Conservation (phyloP, 2,797 vertebrate genomes). For the Sphaeramia orbicularis region DNA sequence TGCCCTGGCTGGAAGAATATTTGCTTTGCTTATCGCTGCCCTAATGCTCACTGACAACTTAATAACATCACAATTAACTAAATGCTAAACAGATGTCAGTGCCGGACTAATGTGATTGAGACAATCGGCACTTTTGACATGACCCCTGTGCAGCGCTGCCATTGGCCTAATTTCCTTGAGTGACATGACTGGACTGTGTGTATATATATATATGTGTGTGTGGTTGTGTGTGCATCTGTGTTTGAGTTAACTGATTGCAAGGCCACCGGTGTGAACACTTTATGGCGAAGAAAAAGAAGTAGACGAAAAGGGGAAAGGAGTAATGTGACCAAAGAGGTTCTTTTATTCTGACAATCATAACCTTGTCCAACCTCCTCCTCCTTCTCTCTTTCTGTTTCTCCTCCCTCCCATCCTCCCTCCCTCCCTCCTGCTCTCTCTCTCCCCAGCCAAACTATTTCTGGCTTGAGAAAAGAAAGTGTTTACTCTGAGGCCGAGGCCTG, state of each 20-base stretch:
- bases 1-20: constrained; percentile 81
- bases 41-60: constrained; percentile 98
- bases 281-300: constrained; percentile 26
- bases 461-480: constrained; percentile 88
- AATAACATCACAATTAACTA: constrained; percentile 98
- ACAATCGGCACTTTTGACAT: constrained; percentile 94
- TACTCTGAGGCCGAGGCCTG: constrained; percentile 84
- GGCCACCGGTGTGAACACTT: constrained; percentile 62
- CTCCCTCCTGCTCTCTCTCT: constrained; percentile 56
- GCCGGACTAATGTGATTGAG: constrained; percentile 94
- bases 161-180: constrained; percentile 81
- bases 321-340: constrained; percentile 22
- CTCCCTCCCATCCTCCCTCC: constrained; percentile 28
- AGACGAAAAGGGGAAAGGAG: constrained; percentile 26
- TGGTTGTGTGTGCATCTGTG: constrained; percentile 23
- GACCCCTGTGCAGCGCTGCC: constrained; percentile 82
- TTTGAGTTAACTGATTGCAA: constrained; percentile 51
- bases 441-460: constrained; percentile 87
- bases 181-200: constrained; percentile 66
- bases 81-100: constrained; percentile 97
- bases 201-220: constrained; percentile 26
- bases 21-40: constrained; percentile 90
- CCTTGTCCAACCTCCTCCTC: constrained; percentile 49
- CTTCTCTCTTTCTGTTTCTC: constrained; percentile 35
- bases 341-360: constrained; percentile 51